Evolutionary conservation across 2,797 vertebrate genomes (phyloP), one percentile per base, ranked within the genome.

Genomic region (Miichthys miiuy): DNA sequence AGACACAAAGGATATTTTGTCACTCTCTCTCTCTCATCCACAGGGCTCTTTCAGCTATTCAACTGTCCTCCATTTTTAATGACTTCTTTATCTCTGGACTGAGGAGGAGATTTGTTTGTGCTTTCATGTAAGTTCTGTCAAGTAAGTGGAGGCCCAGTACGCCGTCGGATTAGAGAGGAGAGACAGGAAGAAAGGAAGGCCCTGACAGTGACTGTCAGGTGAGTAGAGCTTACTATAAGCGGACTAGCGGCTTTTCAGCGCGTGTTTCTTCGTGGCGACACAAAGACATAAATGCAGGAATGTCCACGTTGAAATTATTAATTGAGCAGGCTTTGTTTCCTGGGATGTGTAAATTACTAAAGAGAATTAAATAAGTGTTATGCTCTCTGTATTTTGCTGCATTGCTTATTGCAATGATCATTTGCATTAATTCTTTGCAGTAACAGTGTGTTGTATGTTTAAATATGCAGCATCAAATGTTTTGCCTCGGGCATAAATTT

Each of bases 11-110:
- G 87, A 89, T 87, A 85, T 89, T 89, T 81, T 70, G 78, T 27
- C 27, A 4, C 25, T 27, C 86, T 72, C 84, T 57, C 78, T 73
- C 82, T 83, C 89, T 85, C 88, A 87, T 91, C 91, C 90, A 84
- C 78, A 16, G 67, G 79, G 87, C 86, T 92, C 85, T 80, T 86
- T 88, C 88, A 89, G 89, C 91, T 90, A 92, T 93, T 93, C 92
- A 93, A 83, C 92, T 90, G 83, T 91, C 89, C 90, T 91, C 85
- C 85, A 93, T 91, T 93, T 94, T 95, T 95, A 95, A 94, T 94
- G 93, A 92, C 93, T 94, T 94, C 91, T 93, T 94, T 94, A 95
- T 95, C 94, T 91, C 88, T 68, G 83, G 84, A 90, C 91, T 78
- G 91, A 89, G 92, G 81, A 90, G 88, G 88, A 90, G 90, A 89